Evolutionary conservation across 2,797 vertebrate genomes (phyloP), one percentile per base, ranked within the genome.

Genomic region (Sebastes trivittatus): DNA sequence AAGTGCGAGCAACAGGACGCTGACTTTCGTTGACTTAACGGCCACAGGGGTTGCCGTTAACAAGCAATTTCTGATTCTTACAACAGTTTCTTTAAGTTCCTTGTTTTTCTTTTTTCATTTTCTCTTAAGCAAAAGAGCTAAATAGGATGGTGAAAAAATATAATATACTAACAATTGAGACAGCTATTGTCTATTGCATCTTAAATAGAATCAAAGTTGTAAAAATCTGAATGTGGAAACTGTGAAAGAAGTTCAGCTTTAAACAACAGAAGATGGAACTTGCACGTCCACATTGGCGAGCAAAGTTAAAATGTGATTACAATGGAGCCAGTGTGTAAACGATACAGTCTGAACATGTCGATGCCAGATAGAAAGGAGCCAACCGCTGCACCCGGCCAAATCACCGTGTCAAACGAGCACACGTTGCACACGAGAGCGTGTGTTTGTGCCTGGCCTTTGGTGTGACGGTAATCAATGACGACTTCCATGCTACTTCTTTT

Each of bases 401-500:
- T 52, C 23, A 22, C 32, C 11, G 23, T 7, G 29, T 16, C 62
- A 70, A 59, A 58, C 22, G 30, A 42, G 66, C 67, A 66, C 69
- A 62, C 18, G 49, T 16, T 62, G 32, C 75, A 49, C 27, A 71
- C 18, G 4, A 2, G 4, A 55, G 16, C 78, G 66, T 64, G 73
- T 76, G 78, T 80, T 4, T 81, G 77, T 81, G 70, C 61, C 69
- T 68, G 54, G 55, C 78, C 72, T 72, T 56, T 62, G 61, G 68
- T 70, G 75, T 79, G 87, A 81, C 72, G 67, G 80, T 81, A 87
- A 92, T 90, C 80, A 79, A 82, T 84, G 82, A 65, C 13, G 25
- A 84, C 87, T 88, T 81, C 49, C 54, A 60, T 64, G 88, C 78
- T 66, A 77, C 80, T 78, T 81, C 80, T 84, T 89, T 86, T 81